Evolutionary conservation across 2,888 invertebrate species (phyloP).

Genomic region (Agonopterix subpropinquella): DNA sequence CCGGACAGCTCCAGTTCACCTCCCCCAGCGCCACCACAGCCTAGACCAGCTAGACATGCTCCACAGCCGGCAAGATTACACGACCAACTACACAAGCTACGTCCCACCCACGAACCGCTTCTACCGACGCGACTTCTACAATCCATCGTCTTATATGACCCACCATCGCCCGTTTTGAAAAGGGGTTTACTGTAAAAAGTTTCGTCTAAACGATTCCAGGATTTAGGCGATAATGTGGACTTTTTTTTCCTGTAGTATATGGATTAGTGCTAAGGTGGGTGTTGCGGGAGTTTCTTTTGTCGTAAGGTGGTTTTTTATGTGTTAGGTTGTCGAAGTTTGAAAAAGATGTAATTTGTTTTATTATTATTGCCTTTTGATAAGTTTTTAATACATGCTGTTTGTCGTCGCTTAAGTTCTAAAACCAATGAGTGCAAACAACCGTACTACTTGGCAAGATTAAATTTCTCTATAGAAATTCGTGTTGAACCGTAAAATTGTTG

Average conservation of each 20-base stretch:
- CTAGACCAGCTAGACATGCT: conserved; percentile 68
- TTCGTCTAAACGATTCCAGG: conserved; percentile 62
- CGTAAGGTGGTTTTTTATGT: not conserved
- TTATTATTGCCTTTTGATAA: too few relatives aligned
- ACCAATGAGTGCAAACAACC: too few relatives aligned
- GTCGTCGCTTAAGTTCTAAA: too few relatives aligned
- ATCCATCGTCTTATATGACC: conserved; percentile 53
- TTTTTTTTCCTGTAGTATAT: conserved; percentile 40
- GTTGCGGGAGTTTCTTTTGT: conserved; percentile 30
- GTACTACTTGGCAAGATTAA: too few relatives aligned
- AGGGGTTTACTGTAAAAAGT: conserved; percentile 69
- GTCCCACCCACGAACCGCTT: conserved; percentile 35
- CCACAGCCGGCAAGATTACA: conserved; percentile 54
- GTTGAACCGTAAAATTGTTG: too few relatives aligned
- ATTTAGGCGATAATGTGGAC: conserved; percentile 51
- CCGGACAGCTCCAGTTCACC: conserved; percentile 33
- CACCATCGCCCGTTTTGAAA: conserved; percentile 73
- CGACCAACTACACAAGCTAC: conserved; percentile 49
- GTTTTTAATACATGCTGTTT: too few relatives aligned
- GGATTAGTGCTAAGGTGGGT: conserved; percentile 30
- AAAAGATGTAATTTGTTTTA: too few relatives aligned
- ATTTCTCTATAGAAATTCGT: too few relatives aligned
- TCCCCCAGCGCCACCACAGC: conserved; percentile 64
- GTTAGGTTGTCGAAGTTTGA: too few relatives aligned
- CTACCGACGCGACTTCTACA: conserved; percentile 55